A percentile compares a stretch with the other conserved stretches of the same genome.
These are phyloP conservation scores for Aricia artaxerxes DNA, from an alignment of 2,888 invertebrate species.

Conservation along the genomic window DNA sequence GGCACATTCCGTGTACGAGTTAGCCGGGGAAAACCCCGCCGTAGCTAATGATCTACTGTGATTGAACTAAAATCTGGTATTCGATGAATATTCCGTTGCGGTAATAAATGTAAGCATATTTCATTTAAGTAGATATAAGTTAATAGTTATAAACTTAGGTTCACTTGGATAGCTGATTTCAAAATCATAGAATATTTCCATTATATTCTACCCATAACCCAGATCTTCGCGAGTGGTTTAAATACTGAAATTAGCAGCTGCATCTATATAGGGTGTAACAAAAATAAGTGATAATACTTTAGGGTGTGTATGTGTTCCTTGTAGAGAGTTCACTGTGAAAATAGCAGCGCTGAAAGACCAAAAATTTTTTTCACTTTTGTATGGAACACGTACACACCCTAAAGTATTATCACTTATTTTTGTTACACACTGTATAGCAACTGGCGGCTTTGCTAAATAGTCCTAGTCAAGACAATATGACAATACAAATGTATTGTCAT, in stretches of 20 bases:
- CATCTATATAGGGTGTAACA: neutral
- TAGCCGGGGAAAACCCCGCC: constrained; percentile 81
- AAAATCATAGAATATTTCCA: neutral
- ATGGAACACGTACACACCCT: too few relatives aligned
- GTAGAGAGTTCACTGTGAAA: too few relatives aligned
- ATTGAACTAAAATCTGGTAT: neutral
- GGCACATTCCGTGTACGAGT: constrained; percentile 89
- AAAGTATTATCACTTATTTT: too few relatives aligned
- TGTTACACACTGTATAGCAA: neutral
- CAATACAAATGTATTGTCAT: neutral
- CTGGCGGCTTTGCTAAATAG: neutral
- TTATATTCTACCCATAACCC: neutral
- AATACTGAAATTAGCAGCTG: neutral
- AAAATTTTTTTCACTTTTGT: too few relatives aligned
- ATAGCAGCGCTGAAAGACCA: too few relatives aligned
- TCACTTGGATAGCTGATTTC: neutral
- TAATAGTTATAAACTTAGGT: neutral
- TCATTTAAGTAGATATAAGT: too few relatives aligned
- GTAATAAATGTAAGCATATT: too few relatives aligned
- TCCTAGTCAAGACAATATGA: neutral
- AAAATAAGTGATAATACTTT: too few relatives aligned
- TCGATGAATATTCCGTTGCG: neutral
- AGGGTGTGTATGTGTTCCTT: too few relatives aligned
- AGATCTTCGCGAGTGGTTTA: neutral
- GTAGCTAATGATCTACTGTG: constrained; percentile 39